Evolutionary conservation across 2,113 vertebrate species (phyloP), one percentile per base, ranked within the genome.

Genomic region (Pseudorasbora parva): DNA sequence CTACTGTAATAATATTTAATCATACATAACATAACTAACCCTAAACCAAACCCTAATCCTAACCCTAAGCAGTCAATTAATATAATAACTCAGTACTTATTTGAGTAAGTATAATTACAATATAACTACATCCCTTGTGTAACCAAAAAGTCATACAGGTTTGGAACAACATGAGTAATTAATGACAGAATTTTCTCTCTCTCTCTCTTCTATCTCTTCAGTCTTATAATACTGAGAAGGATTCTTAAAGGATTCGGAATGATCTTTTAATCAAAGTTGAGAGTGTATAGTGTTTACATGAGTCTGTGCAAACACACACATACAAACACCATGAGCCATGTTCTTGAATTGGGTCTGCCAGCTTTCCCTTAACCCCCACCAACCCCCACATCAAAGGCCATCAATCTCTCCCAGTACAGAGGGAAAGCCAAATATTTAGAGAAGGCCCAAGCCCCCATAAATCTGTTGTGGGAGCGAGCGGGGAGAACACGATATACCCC

Each of bases 341-440:
- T 75, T 56, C 14, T 23, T 74, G 41, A 69, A 59, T 82, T 14
- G 19, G 41, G 21, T 83, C 71, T 74, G 51, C 82, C 81, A 84
- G 56, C 80, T 64, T 86, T 85, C 23, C 21, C 81, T 49, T 72
- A 75, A 77, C 87, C 62, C 82, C 72, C 84, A 77, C 80, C 86
- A 11, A 84, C 83, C 89, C 88, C 76, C 89, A 93, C 92, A 92
- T 94, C 93, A 94, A 93, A 94, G 92, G 87, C 91, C 92, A 94
- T 95, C 93, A 95, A 93, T 94, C 94, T 93, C 93, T 89, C 90
- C 85, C 89, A 87, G 88, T 93, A 93, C 92, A 93, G 92, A 90
- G 92, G 90, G 92, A 94, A 94, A 94, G 93, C 92, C 93, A 94
- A 94, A 95, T 95, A 94, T 95, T 95, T 95, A 95, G 92, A 94